Evolutionary conservation across 2,113 vertebrate species (phyloP).

Genomic region (Gadus macrocephalus): DNA sequence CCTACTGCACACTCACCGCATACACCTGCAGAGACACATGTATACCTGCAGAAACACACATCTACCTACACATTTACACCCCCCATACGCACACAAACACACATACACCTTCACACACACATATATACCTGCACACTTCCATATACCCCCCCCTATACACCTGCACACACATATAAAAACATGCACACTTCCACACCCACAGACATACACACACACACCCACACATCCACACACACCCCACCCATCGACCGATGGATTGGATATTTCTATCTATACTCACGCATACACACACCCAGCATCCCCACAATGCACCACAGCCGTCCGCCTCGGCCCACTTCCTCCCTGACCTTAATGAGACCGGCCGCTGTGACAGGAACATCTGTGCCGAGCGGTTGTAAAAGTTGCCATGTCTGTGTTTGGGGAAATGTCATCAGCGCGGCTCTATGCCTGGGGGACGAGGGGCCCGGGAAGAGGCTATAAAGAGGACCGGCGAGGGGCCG

Average conservation of each 20-base stretch:
- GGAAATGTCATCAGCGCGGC: constrained; percentile 54
- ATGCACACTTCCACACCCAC: too few species aligned
- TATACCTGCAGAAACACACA: not conserved
- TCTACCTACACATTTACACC: not conserved
- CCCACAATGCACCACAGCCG: not conserved
- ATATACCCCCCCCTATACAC: not conserved
- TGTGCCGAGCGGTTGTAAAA: constrained; percentile 53
- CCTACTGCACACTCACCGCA: not conserved
- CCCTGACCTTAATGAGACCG: constrained; percentile 54
- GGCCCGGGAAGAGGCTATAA: constrained; percentile 9
- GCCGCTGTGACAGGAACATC: constrained; percentile 54
- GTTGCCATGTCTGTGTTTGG: constrained; percentile 46
- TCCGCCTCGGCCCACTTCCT: constrained; percentile 9
- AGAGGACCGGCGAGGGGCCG: too few species aligned
- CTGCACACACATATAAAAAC: not conserved
- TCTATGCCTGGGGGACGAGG: constrained; percentile 19
- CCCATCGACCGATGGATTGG: too few species aligned
- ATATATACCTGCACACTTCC: not conserved
- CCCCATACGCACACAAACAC: not conserved
- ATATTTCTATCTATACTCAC: not conserved
- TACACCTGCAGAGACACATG: not conserved
- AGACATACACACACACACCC: not conserved
- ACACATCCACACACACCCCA: not conserved
- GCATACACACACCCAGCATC: not conserved
- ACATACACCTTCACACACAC: not conserved